Base-by-base conservation (phyloP, 1,140 invertebrate genomes). In the Microplitis demolitor region DNA sequence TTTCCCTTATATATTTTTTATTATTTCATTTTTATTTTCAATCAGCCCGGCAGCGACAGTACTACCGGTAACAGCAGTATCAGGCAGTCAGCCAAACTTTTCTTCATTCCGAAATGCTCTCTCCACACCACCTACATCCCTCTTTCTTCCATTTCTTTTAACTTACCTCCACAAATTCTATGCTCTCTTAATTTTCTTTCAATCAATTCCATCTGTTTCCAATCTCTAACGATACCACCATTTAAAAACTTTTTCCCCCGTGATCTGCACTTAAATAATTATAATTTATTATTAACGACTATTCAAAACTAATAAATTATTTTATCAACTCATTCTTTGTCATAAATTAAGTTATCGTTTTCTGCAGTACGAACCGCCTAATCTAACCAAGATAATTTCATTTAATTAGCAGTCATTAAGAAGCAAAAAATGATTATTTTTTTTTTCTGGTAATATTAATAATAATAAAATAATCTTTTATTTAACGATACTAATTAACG, bases 111-210 rank as follows among this genome's bases (percentile, higher is more conserved):
- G 6, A 34, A 51, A n/a, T 45, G 39, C 8, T 11, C 39, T 6
- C 39, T 11, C 39, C 39, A 9, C 1, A 9, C 62, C 31, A 14
- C 24, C 24, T 24, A 24, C 24, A 24, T 24, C 24, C 24, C 24
- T 1, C 24, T 24, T 2, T 24, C 24, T 68, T 35, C 24, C 13
- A n/a, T 69, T 62, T 74, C 39, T 60, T 73, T 24, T 50, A 56
- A 51, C 66, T 62, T 62, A 39, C 39, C 13, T 68, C 68, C 74
- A 69, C 56, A 35, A 71, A 69, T 79, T 76, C 74, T 66, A 37
- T 39, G 37, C 60, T 34, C 14, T 62, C 60, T 62, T 39, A 62
- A 62, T 62, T 39, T 62, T 73, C 75, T 80, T 78, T 78, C 73
- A 64, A 64, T 64, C 62, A 64, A 64, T 24, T 50, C 62, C 62